Conservation (phyloP, 2,113 vertebrate genomes). For the Blennius ocellaris region DNA sequence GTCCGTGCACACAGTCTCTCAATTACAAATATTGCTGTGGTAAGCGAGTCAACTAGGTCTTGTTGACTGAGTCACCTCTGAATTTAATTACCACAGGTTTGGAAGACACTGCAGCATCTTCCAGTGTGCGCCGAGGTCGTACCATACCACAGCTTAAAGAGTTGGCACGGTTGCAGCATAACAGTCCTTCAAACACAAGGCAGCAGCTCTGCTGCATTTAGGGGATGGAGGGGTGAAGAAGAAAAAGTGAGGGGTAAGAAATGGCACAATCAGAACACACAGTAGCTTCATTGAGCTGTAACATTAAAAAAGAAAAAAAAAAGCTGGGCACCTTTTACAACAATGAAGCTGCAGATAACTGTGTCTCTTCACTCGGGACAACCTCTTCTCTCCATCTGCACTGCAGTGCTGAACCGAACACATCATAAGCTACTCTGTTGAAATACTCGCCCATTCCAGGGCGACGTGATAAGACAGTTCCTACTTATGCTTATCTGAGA, state of each 20-base stretch:
- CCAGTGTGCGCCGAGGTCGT: not conserved
- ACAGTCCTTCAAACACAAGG: conserved; percentile 65
- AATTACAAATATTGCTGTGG: conserved; percentile 65
- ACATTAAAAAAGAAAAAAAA: conserved; percentile 12
- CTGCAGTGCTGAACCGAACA: conserved; percentile 64
- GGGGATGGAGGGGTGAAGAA: conserved; percentile 17
- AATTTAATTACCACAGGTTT: conserved; percentile 54
- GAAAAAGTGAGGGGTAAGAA: conserved; percentile 55
- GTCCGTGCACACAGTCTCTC: conserved; percentile 30
- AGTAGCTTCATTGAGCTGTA: conserved; percentile 46
- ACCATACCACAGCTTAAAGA: conserved; percentile 32
- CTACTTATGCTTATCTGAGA: conserved; percentile 43
- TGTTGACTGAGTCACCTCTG: conserved; percentile 55
- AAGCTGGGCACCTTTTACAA: conserved; percentile 34
- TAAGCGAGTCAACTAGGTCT: conserved; percentile 51
- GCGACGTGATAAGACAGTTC: conserved; percentile 43
- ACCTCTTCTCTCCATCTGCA: conserved; percentile 59
- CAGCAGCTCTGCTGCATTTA: conserved; percentile 45
- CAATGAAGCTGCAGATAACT: conserved; percentile 53
- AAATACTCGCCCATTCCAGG: conserved; percentile 32
- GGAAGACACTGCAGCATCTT: conserved; percentile 60
- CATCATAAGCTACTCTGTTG: conserved; percentile 41
- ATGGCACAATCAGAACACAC: conserved; percentile 31
- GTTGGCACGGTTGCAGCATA: conserved; percentile 66
- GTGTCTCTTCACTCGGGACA: conserved; percentile 50